Percentiles rank a stretch among this genome's conserved stretches.
Conservation (phyloP, 2,797 vertebrate species). For the Coregonus suidteri region DNA sequence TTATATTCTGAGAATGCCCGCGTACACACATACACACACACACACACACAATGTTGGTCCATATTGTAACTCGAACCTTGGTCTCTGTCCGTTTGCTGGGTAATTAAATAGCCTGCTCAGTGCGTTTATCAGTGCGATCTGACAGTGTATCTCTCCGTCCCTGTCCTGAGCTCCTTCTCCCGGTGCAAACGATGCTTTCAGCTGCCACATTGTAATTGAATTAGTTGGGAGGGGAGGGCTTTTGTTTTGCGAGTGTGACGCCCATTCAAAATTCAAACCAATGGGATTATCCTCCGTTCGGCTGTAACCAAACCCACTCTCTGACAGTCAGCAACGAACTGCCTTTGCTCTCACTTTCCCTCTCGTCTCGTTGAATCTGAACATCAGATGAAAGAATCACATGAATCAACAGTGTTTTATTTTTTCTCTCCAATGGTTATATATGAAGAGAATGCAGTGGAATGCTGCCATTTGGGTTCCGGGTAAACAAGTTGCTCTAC, state of each 20-base stretch:
- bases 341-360: slow-evolving; percentile 67
- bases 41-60: background rate
- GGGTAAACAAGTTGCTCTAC: slow-evolving; percentile 61
- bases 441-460: slow-evolving; percentile 69
- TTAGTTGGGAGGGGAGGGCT: slow-evolving; percentile 84
- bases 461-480: slow-evolving; percentile 61
- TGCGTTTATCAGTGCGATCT: slow-evolving; percentile 54
- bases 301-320: slow-evolving; percentile 74
- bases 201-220: slow-evolving; percentile 83
- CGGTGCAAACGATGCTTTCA: slow-evolving; percentile 56
- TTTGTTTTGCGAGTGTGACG: slow-evolving; percentile 67
- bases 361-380: slow-evolving; percentile 59
- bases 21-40: background rate
- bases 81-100: slow-evolving; percentile 42
- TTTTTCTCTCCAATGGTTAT: slow-evolving; percentile 52
- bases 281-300: slow-evolving; percentile 76
- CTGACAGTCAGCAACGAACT: slow-evolving; percentile 73
- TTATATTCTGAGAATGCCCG: background rate
- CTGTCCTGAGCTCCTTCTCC: slow-evolving; percentile 54
- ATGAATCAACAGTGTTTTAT: slow-evolving; percentile 65
- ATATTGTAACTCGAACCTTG: slow-evolving; percentile 16
- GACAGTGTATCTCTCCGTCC: slow-evolving; percentile 46
- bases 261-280: slow-evolving; percentile 83
- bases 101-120: slow-evolving; percentile 54
- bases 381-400: slow-evolving; percentile 70